Conservation (phyloP, 2,797 vertebrate genomes). For the Bothrops alternatus region DNA sequence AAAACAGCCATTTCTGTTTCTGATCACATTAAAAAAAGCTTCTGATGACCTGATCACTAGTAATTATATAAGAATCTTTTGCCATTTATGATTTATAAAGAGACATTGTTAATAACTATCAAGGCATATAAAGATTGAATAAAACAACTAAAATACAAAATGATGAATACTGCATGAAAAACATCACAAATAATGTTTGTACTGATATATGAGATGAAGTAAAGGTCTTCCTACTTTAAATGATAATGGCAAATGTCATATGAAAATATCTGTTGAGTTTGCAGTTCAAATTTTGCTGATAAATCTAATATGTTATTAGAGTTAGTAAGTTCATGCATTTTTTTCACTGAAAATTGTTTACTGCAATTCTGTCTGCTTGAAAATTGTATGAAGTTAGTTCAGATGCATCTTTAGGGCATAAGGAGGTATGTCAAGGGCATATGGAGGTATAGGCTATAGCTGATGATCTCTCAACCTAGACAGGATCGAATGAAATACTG, state of each 20-base stretch:
- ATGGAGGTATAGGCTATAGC: not conserved
- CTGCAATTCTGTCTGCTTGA: not conserved
- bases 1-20: not conserved
- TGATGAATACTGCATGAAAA: constrained; percentile 54
- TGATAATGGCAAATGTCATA: not conserved
- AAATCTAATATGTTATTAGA: not conserved
- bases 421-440: not conserved
- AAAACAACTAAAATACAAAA: constrained; percentile 59
- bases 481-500: not conserved
- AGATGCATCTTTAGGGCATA: not conserved
- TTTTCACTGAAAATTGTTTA: not conserved
- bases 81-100: constrained; percentile 31
- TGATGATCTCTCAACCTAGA: not conserved
- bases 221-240: not conserved
- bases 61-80: constrained; percentile 37
- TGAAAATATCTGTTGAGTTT: not conserved
- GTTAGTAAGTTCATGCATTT: not conserved
- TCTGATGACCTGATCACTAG: constrained; percentile 1
- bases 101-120: constrained; percentile 46
- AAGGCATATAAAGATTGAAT: constrained; percentile 52
- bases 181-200: constrained; percentile 37
- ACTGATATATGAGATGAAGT: constrained; percentile 40
- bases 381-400: not conserved
- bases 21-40: constrained; percentile 1
- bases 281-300: not conserved